phyloP scores from a whole-genome alignment of 2,888 invertebrate genomes.

The Lasioglossum villosulum region DNA sequence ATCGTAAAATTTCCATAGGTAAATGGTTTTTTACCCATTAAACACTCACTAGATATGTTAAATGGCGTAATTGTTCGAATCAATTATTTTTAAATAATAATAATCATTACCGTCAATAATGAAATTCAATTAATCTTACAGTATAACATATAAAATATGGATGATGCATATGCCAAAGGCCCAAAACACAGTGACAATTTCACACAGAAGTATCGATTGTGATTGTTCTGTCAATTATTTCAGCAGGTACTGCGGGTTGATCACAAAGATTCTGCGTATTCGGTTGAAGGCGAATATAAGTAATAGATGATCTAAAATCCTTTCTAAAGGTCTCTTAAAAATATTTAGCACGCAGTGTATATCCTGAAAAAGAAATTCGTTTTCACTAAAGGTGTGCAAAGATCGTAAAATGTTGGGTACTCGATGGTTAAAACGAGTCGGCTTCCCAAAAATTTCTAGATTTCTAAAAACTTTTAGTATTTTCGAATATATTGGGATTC shows the following conservation, averaged over 20 bases:
- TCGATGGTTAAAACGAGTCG: not conserved
- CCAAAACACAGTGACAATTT: constrained; percentile 66
- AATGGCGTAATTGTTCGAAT: constrained; percentile 28
- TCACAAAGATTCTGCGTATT: constrained; percentile 68
- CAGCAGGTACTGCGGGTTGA: constrained; percentile 72
- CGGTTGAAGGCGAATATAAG: constrained; percentile 58
- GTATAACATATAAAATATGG: constrained; percentile 56
- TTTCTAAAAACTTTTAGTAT: not conserved
- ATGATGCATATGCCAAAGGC: constrained; percentile 46
- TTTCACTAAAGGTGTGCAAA: not conserved
- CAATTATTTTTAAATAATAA: constrained; percentile 26
- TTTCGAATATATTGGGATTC: too few species aligned
- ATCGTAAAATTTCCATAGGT: constrained; percentile 20
- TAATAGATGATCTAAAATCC: constrained; percentile 64
- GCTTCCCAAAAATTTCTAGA: not conserved
- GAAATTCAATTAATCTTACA: constrained; percentile 51
- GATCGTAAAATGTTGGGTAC: not conserved
- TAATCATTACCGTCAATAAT: constrained; percentile 32
- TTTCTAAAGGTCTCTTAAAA: constrained; percentile 54
- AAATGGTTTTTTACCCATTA: constrained; percentile 17
- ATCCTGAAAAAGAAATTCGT: constrained; percentile 40
- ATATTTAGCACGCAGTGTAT: constrained; percentile 51
- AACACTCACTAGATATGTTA: constrained; percentile 19
- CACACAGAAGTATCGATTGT: constrained; percentile 54
- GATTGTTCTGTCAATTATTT: constrained; percentile 68